A percentile compares a stretch with the other conserved stretches of the same genome.
Conservation (phyloP, 2,888 invertebrate genomes). For the Tipula vernalis region DNA sequence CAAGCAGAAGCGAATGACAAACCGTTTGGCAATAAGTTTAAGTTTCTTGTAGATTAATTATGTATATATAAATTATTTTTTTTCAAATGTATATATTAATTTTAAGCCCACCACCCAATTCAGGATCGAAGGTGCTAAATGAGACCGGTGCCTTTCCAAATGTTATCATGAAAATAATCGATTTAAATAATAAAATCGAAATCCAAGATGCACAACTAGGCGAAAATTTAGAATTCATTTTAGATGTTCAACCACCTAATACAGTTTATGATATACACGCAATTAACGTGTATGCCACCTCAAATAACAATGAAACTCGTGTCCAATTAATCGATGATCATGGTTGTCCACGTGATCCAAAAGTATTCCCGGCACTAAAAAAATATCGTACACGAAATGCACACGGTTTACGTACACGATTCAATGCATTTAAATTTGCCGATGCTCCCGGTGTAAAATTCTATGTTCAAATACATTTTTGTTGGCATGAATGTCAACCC, state of each 20-base stretch:
- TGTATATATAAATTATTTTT: not conserved
- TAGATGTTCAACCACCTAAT: slow-evolving; percentile 43
- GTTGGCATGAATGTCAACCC: slow-evolving; percentile 52
- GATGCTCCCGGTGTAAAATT: slow-evolving; percentile 72
- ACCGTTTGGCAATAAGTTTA: not conserved
- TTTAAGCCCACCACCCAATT: slow-evolving; percentile 33
- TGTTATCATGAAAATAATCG: slow-evolving; percentile 45
- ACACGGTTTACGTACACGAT: slow-evolving; percentile 44
- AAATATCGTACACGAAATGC: slow-evolving; percentile 29
- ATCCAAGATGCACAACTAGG: slow-evolving; percentile 54
- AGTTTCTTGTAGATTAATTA: not conserved
- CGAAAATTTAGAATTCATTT: slow-evolving; percentile 49
- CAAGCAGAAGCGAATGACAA: too few species aligned
- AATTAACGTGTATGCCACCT: slow-evolving; percentile 67
- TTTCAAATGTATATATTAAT: not conserved
- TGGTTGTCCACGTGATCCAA: slow-evolving; percentile 66
- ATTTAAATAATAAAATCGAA: slow-evolving; percentile 42
- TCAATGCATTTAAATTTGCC: slow-evolving; percentile 79
- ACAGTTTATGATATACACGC: slow-evolving; percentile 53
- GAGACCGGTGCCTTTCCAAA: slow-evolving; percentile 38
- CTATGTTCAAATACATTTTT: slow-evolving; percentile 70
- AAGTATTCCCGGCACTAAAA: slow-evolving; percentile 38
- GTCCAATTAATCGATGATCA: slow-evolving; percentile 58
- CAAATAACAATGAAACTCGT: slow-evolving; percentile 49
- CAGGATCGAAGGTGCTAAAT: slow-evolving; percentile 37